These are phyloP conservation scores for Macroglossus sobrinus DNA, from an alignment of 2,113 vertebrate genomes.

Conservation along the genomic window DNA sequence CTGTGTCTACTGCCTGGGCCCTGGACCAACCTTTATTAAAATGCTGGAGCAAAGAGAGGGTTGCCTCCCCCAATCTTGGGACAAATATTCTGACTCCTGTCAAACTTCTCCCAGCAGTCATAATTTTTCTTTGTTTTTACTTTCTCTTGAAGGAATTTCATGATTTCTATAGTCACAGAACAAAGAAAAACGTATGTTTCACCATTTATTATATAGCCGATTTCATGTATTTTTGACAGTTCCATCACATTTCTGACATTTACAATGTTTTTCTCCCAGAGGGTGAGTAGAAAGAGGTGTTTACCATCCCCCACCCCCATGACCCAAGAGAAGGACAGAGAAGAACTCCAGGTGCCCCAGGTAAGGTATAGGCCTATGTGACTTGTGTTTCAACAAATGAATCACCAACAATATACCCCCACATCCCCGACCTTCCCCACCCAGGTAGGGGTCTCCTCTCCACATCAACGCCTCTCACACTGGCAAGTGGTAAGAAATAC, in stretches of 20 bases:
- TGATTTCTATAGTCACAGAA: constrained; percentile 20
- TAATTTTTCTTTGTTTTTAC: not conserved
- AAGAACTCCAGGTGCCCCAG: not conserved
- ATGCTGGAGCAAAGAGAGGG: not conserved
- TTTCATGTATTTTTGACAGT: constrained; percentile 60
- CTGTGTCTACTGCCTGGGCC: not conserved
- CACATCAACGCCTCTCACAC: constrained; percentile 64
- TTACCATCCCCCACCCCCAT: not conserved
- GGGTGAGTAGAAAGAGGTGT: not conserved
- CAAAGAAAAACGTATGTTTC: constrained; percentile 36
- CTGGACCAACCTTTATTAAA: too few species aligned
- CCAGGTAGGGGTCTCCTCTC: constrained; percentile 41
- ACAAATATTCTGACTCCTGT: not conserved
- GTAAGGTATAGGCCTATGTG: not conserved
- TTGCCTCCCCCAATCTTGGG: not conserved
- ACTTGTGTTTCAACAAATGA: constrained; percentile 43
- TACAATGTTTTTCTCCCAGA: constrained; percentile 42
- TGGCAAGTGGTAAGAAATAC: constrained; percentile 72
- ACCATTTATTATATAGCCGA: not conserved
- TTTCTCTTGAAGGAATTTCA: constrained; percentile 13
- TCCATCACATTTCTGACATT: constrained; percentile 57
- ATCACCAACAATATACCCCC: not conserved
- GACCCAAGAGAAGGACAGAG: not conserved
- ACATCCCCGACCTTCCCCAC: constrained; percentile 37
- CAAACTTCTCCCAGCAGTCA: not conserved